These are phyloP conservation scores for Brachionus asplanchnoidis DNA, from an alignment of 1,140 invertebrate genomes.

Conservation along the genomic window DNA sequence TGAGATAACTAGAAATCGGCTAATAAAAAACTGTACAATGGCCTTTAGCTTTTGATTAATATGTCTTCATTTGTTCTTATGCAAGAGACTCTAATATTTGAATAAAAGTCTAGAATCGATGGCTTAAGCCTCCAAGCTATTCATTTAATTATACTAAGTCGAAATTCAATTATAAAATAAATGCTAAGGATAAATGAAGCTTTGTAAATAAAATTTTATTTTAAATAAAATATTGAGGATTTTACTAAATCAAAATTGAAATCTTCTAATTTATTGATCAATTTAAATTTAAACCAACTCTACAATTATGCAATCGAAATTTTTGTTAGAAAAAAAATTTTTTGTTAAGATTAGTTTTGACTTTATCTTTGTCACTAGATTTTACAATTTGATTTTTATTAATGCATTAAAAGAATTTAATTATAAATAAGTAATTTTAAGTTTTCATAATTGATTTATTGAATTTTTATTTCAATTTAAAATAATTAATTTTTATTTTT, in stretches of 20 bases:
- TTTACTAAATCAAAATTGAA: neutral
- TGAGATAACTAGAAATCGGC: neutral
- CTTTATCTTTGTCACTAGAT: neutral
- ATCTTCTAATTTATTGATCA: neutral
- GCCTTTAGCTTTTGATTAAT: neutral
- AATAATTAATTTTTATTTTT: constrained; percentile 28
- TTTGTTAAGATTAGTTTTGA: neutral
- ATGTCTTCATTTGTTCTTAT: neutral
- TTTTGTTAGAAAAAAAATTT: neutral
- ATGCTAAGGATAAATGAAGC: neutral
- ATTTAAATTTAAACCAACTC: neutral
- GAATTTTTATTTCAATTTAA: neutral
- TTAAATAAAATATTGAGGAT: neutral
- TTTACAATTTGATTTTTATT: neutral
- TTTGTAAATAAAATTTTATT: neutral
- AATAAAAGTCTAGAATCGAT: neutral
- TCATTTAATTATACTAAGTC: neutral
- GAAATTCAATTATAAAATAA: neutral
- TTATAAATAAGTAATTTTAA: neutral
- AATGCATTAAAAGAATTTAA: neutral
- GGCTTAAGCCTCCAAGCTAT: neutral
- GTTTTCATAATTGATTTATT: neutral
- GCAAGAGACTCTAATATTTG: neutral
- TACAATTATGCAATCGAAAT: neutral
- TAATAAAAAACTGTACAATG: neutral